Percentiles rank a stretch among this genome's conserved stretches.
Evolutionary conservation across 30 jellyfish, hydroid and myxozoan genomes (phyloP).

Genomic region (Aurelia aurita complex sp. Pacific): DNA sequence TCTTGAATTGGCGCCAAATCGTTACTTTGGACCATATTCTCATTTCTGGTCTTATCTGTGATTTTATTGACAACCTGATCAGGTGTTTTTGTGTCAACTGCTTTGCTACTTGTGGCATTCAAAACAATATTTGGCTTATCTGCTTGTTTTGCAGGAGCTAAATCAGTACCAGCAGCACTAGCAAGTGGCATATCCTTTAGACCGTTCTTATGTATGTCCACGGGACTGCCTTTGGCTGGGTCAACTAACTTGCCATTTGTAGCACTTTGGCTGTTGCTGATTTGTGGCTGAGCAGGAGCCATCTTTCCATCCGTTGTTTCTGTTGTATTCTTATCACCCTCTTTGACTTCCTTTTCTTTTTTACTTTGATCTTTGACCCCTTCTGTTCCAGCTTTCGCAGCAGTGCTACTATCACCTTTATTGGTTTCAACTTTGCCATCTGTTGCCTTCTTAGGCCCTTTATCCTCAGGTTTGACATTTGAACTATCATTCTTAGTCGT

Average conservation of each 20-base stretch:
- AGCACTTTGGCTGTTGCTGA: too few species aligned
- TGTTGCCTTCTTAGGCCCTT: neutral
- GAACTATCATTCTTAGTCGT: neutral
- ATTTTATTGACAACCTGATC: neutral
- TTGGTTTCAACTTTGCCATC: neutral
- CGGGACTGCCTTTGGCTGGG: neutral
- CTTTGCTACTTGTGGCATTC: neutral
- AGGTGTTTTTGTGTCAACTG: neutral
- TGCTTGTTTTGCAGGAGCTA: neutral
- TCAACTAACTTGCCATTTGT: constrained; percentile 2
- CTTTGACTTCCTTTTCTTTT: constrained; percentile 10
- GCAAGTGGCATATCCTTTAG: neutral
- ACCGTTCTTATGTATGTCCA: neutral
- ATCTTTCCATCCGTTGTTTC: neutral
- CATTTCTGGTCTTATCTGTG: neutral
- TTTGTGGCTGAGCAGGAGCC: too few species aligned
- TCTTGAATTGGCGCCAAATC: neutral
- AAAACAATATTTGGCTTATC: neutral
- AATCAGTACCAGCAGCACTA: too few species aligned
- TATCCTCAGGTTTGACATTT: neutral
- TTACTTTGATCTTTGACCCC: neutral
- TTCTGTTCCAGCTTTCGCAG: constrained; percentile 1
- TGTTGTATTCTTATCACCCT: neutral
- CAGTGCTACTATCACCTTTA: neutral
- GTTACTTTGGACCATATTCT: neutral